phyloP scores from a whole-genome alignment of 2,113 vertebrate genomes.

The Dicrurus megarhynchus region DNA sequence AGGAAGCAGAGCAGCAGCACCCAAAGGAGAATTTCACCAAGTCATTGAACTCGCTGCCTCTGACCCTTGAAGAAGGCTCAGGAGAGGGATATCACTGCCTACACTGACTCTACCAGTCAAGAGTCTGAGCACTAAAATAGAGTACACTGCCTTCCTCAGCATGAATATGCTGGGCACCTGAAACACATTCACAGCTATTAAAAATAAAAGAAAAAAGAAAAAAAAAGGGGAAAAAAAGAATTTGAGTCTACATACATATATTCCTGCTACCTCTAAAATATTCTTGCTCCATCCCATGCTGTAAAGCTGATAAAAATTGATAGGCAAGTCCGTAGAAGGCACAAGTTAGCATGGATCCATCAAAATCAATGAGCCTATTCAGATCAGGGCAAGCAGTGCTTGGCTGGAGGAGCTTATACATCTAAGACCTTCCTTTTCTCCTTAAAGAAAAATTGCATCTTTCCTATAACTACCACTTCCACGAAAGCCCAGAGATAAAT shows the following conservation, averaged over 20 bases:
- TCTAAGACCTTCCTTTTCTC: not conserved
- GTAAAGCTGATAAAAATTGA: not conserved
- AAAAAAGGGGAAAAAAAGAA: not conserved
- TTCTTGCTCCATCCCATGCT: not conserved
- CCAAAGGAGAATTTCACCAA: not conserved
- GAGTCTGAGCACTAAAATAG: not conserved
- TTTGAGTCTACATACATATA: fast-evolving
- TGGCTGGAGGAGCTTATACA: not conserved
- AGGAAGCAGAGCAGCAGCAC: not conserved
- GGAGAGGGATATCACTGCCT: not conserved
- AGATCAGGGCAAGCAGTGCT: not conserved
- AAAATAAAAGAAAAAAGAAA: too few species aligned
- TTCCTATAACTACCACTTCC: not conserved
- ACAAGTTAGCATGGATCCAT: not conserved
- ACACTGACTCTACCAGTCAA: not conserved
- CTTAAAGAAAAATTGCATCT: not conserved
- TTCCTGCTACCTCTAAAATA: not conserved
- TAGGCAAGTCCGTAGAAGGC: not conserved
- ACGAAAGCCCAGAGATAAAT: not conserved
- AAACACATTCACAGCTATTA: not conserved
- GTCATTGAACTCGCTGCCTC: fast-evolving
- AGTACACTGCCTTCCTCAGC: not conserved
- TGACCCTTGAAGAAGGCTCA: not conserved
- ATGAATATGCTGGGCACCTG: not conserved
- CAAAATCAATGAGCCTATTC: not conserved